Evolutionary conservation across 2,797 vertebrate genomes (phyloP).

Genomic region (Nasua narica): DNA sequence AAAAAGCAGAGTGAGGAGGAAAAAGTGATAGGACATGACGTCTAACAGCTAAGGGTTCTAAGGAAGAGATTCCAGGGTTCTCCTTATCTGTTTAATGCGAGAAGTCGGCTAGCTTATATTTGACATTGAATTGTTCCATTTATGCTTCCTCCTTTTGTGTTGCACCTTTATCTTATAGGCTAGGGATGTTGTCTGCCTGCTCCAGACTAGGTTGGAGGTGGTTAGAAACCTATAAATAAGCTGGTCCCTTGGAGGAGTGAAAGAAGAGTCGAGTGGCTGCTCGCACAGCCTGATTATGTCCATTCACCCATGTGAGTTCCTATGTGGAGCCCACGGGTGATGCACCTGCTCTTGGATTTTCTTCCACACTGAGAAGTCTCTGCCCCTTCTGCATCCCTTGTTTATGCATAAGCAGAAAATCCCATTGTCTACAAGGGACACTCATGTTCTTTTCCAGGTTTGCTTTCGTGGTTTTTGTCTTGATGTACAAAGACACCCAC

Average conservation of each 20-base stretch:
- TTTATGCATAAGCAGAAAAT: not conserved
- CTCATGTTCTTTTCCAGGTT: not conserved
- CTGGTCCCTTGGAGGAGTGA: not conserved
- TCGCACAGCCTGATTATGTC: accelerated
- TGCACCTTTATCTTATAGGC: not conserved
- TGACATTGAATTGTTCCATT: not conserved
- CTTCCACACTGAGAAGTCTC: not conserved
- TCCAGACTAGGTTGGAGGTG: not conserved
- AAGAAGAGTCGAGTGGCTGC: not conserved
- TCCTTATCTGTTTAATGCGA: not conserved
- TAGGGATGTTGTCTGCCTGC: not conserved
- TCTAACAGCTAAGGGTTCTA: not conserved
- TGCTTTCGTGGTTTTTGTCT: not conserved
- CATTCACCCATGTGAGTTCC: not conserved
- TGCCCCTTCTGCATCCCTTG: not conserved
- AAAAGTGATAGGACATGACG: not conserved
- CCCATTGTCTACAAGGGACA: not conserved
- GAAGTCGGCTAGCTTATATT: not conserved
- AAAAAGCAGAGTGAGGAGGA: not conserved
- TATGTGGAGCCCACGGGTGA: not conserved
- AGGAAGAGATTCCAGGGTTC: not conserved
- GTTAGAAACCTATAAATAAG: not conserved
- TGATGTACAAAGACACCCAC: no score
- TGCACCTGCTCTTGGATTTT: not conserved
- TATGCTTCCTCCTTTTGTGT: not conserved